Conservation (phyloP, 2,888 invertebrate species). For the Drosophila pegasa region DNA sequence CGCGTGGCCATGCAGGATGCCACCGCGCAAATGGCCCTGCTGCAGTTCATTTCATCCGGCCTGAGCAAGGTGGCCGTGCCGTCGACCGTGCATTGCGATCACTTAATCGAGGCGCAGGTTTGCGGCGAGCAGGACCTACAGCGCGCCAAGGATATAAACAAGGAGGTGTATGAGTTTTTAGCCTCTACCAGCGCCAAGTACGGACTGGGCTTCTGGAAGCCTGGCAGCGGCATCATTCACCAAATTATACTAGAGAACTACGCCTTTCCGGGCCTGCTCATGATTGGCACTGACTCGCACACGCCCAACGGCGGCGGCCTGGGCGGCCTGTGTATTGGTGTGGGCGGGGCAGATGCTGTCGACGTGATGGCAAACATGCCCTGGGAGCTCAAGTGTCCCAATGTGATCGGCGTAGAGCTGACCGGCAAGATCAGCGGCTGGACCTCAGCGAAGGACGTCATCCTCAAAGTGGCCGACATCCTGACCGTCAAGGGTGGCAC, state of each 20-base stretch:
- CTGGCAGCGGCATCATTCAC: slow-evolving; percentile 99
- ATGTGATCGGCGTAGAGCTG: slow-evolving; percentile 98
- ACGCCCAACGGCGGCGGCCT: slow-evolving; percentile 99
- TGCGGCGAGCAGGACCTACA: slow-evolving; percentile 96
- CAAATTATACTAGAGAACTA: slow-evolving; percentile 99
- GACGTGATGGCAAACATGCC: slow-evolving; percentile 99
- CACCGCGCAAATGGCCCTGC: slow-evolving; percentile 99
- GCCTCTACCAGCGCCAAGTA: slow-evolving; percentile 98
- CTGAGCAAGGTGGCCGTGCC: slow-evolving; percentile 98
- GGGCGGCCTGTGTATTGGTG: slow-evolving; percentile 98
- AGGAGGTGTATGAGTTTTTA: slow-evolving; percentile 97
- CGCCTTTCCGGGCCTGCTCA: slow-evolving; percentile 98
- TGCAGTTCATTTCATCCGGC: slow-evolving; percentile 99
- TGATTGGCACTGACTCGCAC: slow-evolving; percentile 99
- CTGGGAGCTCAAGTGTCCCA: slow-evolving; percentile 99
- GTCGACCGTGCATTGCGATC: slow-evolving; percentile 99
- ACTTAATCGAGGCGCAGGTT: slow-evolving; percentile 98
- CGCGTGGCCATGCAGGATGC: slow-evolving; percentile 99
- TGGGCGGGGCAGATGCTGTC: slow-evolving; percentile 99
- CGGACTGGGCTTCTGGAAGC: slow-evolving; percentile 99
- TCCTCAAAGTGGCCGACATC: slow-evolving; percentile 97
- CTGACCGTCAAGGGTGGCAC: slow-evolving; percentile 99
- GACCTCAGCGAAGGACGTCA: slow-evolving; percentile 99
- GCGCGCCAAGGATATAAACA: slow-evolving; percentile 95
- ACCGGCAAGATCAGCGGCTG: slow-evolving; percentile 97